Percentiles rank a stretch among this genome's conserved stretches.
phyloP scores from a whole-genome alignment of 1,140 invertebrate genomes.

The Drosophila nasuta region DNA sequence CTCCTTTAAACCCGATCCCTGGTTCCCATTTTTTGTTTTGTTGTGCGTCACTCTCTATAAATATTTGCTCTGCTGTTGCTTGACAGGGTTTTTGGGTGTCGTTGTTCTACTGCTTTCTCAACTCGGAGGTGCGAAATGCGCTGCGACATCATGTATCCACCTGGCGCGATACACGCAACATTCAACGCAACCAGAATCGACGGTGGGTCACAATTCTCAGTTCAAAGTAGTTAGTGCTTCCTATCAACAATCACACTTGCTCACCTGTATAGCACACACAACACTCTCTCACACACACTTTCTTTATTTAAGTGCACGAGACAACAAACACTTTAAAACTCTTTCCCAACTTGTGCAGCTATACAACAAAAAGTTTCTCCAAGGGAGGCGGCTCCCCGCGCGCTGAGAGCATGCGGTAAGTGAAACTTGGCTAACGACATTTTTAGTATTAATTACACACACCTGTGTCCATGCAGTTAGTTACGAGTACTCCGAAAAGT shows the following conservation, averaged over 20 bases:
- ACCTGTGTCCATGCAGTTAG: constrained; percentile 20
- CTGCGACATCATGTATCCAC: constrained; percentile 91
- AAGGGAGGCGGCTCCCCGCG: constrained; percentile 93
- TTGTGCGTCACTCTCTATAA: constrained; percentile 2
- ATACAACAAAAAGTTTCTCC: constrained; percentile 85
- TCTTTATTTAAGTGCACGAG: constrained; percentile 10
- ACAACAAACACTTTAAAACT: constrained; percentile 26
- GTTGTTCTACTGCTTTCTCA: constrained; percentile 96
- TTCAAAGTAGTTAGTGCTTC: constrained; percentile 27
- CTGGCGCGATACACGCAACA: constrained; percentile 90
- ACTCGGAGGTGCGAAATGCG: constrained; percentile 95
- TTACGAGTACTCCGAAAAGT: constrained; percentile 6
- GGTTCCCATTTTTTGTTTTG: neutral
- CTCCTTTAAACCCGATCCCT: neutral
- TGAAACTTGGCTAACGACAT: constrained; percentile 35
- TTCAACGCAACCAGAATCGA: constrained; percentile 87
- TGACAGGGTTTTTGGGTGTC: constrained; percentile 91
- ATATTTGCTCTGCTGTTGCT: constrained; percentile 33
- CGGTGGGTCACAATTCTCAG: constrained; percentile 56
- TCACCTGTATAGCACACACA: neutral
- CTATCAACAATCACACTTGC: constrained; percentile 6
- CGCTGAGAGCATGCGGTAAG: constrained; percentile 92
- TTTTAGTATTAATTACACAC: constrained; percentile 35
- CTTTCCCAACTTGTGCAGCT: constrained; percentile 48
- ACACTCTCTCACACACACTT: neutral